These are phyloP conservation scores for Apistogramma diplotaenia DNA, from an alignment of 2,113 vertebrate species.

Conservation along the genomic window DNA sequence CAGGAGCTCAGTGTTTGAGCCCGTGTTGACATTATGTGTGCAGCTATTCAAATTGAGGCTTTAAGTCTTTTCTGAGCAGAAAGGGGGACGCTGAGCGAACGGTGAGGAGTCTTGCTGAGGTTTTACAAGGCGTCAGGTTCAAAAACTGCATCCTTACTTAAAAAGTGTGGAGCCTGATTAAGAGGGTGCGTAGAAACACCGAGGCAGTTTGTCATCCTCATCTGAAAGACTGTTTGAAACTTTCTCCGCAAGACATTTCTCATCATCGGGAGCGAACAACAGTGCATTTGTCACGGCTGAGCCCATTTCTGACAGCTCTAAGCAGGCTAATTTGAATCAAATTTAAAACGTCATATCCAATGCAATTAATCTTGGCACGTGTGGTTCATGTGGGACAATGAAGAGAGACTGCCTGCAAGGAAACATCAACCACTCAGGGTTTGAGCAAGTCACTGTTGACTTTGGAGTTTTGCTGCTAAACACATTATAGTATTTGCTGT, in stretches of 20 bases:
- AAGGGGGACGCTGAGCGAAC: not conserved
- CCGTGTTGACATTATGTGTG: not conserved
- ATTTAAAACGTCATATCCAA: not conserved
- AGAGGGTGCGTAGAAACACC: constrained; percentile 48
- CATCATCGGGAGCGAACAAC: constrained; percentile 81
- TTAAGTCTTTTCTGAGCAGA: not conserved
- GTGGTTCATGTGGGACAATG: not conserved
- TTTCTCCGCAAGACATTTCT: constrained; percentile 97
- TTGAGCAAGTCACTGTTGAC: not conserved
- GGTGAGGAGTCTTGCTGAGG: not conserved
- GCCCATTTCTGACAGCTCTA: not conserved
- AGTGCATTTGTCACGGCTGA: not conserved
- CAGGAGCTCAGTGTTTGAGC: not conserved
- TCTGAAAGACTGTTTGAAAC: constrained; percentile 97
- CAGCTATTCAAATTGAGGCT: not conserved
- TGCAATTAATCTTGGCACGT: not conserved
- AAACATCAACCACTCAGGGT: not conserved
- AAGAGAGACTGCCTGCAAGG: not conserved
- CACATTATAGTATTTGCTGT: constrained; percentile 5
- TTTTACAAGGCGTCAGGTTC: not conserved
- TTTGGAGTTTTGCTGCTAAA: not conserved
- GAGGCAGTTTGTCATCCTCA: constrained; percentile 96
- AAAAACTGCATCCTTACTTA: not conserved
- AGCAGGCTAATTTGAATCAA: not conserved
- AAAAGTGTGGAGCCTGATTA: not conserved